Percentiles rank a stretch among this genome's conserved stretches.
These are phyloP conservation scores for Spodoptera litura DNA, from an alignment of 1,140 invertebrate genomes.

Conservation along the genomic window DNA sequence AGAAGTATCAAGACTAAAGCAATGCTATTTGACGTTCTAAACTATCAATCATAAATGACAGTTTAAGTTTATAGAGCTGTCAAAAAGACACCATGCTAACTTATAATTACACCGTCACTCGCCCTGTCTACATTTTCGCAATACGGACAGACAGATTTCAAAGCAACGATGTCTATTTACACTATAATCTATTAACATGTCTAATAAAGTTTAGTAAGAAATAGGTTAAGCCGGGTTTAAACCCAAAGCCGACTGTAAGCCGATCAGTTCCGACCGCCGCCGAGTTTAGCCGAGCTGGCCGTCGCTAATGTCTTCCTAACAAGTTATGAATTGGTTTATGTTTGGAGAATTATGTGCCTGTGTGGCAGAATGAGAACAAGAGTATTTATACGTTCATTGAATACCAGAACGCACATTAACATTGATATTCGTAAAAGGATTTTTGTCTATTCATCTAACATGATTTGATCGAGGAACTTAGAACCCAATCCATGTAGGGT, in stretches of 20 bases:
- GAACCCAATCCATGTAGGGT: too few relatives aligned
- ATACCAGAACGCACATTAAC: too few relatives aligned
- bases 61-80: neutral
- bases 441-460: too few relatives aligned
- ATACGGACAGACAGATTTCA: neutral
- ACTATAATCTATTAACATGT: constrained; percentile 31
- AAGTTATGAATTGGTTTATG: constrained; percentile 6
- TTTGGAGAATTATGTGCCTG: neutral
- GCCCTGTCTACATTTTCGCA: too few relatives aligned
- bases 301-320: constrained; percentile 7
- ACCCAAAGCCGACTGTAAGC: constrained; percentile 16
- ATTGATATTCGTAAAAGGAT: too few relatives aligned
- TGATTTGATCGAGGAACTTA: too few relatives aligned
- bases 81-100: neutral
- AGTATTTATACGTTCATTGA: too few relatives aligned
- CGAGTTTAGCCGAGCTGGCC: constrained; percentile 14
- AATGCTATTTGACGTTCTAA: too few relatives aligned
- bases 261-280: constrained; percentile 21
- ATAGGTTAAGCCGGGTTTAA: constrained; percentile 10
- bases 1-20: too few relatives aligned
- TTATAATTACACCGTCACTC: too few relatives aligned
- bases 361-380: too few relatives aligned
- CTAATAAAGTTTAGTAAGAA: constrained; percentile 20
- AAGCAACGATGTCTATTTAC: constrained; percentile 7
- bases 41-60: too few relatives aligned